Evolutionary conservation across 2,797 vertebrate species (phyloP).

Genomic region (Phyllotis vaccarum): DNA sequence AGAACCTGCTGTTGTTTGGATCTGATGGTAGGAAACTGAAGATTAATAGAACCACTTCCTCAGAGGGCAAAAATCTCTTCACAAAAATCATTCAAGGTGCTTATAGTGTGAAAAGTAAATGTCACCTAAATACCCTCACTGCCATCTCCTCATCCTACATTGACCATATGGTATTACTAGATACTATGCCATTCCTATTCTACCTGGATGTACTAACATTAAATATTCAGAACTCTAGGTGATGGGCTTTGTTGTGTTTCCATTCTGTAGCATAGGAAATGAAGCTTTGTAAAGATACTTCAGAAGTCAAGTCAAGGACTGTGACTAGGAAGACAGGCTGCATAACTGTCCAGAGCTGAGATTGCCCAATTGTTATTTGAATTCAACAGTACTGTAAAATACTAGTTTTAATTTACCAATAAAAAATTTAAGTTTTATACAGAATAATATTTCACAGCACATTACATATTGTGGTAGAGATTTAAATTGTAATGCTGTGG

Average conservation of each 20-base stretch:
- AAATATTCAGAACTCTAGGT: background rate
- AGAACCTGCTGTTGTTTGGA: background rate
- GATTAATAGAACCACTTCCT: background rate
- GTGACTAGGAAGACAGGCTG: background rate
- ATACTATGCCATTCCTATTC: background rate
- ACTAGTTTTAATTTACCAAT: conserved; percentile 4
- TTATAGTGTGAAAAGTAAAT: background rate
- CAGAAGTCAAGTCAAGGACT: background rate
- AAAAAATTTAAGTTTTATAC: background rate
- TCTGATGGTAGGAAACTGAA: background rate
- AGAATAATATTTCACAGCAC: background rate
- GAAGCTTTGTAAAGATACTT: background rate
- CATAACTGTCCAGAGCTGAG: background rate
- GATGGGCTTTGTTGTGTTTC: background rate
- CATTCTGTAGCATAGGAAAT: background rate
- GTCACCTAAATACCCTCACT: background rate
- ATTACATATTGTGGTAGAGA: background rate
- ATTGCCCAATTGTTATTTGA: background rate
- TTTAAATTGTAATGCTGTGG: background rate
- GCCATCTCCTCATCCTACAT: background rate
- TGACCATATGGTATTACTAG: background rate
- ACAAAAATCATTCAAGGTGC: conserved; percentile 2
- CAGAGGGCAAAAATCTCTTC: background rate
- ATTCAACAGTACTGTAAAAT: background rate
- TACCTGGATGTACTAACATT: background rate